These are phyloP conservation scores for Alouatta palliata DNA, from an alignment of 2,113 vertebrate species.

Conservation along the genomic window DNA sequence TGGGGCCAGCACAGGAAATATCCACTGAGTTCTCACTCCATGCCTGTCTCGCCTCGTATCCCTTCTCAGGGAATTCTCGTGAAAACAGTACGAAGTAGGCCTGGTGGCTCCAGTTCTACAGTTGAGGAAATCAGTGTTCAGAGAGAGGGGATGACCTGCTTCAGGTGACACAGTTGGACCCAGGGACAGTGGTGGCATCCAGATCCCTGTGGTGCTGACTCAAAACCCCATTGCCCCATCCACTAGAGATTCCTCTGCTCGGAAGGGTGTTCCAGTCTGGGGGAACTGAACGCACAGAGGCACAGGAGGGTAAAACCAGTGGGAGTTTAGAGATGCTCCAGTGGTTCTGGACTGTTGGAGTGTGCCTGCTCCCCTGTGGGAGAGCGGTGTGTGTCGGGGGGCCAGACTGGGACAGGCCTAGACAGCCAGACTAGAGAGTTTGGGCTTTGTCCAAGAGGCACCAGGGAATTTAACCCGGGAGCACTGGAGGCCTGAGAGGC, in stretches of 20 bases:
- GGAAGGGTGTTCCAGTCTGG: not conserved
- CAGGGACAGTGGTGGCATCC: not conserved
- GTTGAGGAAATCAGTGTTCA: not conserved
- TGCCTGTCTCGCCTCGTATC: not conserved
- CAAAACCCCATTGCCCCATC: not conserved
- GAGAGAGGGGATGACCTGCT: not conserved
- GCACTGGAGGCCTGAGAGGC: not conserved
- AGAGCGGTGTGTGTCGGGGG: not conserved
- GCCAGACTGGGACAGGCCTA: not conserved
- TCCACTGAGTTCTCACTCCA: too few species aligned
- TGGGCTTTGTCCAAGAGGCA: not conserved
- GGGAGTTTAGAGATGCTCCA: rapidly evolving
- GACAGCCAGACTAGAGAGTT: not conserved
- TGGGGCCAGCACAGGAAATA: not conserved
- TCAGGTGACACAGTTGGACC: not conserved
- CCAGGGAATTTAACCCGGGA: not conserved
- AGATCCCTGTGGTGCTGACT: not conserved
- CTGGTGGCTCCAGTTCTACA: not conserved
- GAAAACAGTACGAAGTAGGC: not conserved
- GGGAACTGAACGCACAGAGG: not conserved
- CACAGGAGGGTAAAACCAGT: not conserved
- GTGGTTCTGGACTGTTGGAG: not conserved
- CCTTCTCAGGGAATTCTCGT: not conserved
- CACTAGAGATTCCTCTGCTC: not conserved
- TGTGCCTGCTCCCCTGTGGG: too few species aligned